Evolutionary conservation across 2,113 vertebrate genomes (phyloP).

Genomic region (Ophiodon elongatus): DNA sequence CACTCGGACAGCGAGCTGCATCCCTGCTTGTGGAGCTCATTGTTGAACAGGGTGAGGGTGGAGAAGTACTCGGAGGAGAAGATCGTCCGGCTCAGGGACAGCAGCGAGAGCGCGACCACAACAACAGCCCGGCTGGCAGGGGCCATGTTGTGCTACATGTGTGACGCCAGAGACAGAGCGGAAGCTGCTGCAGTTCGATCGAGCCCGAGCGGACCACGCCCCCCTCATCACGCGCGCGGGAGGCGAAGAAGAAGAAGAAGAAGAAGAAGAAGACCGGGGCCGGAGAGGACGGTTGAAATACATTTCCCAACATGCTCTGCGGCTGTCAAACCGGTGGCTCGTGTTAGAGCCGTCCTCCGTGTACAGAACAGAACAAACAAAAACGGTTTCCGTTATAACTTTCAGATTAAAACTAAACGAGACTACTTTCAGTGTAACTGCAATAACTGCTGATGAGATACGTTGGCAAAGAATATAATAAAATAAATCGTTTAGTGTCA

Average conservation of each 20-base stretch:
- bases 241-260: not conserved
- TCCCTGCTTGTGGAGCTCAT: conserved; percentile 84
- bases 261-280: not conserved
- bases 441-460: not conserved
- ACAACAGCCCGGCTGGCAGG: conserved; percentile 79
- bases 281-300: conserved; percentile 6
- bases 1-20: conserved; percentile 86
- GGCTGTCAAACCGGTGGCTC: conserved; percentile 36
- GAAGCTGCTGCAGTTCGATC: conserved; percentile 59
- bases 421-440: not conserved
- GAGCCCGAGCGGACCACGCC: conserved; percentile 2
- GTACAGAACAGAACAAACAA: not conserved
- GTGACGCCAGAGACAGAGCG: conserved; percentile 70
- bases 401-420: conserved; percentile 18
- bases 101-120: conserved; percentile 72
- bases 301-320: conserved; percentile 75
- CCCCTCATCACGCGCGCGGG: conserved; percentile 27
- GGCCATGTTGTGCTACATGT: conserved; percentile 85
- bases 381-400: not conserved
- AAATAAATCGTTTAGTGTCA: not conserved
- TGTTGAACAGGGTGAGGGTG: conserved; percentile 84
- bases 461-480: not conserved
- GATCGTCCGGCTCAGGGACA: conserved; percentile 67
- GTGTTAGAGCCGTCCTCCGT: too few species aligned
- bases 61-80: conserved; percentile 84